Conservation (phyloP, 92 coral and sea anemone genomes). For the Umimayanthus chanpuru region DNA sequence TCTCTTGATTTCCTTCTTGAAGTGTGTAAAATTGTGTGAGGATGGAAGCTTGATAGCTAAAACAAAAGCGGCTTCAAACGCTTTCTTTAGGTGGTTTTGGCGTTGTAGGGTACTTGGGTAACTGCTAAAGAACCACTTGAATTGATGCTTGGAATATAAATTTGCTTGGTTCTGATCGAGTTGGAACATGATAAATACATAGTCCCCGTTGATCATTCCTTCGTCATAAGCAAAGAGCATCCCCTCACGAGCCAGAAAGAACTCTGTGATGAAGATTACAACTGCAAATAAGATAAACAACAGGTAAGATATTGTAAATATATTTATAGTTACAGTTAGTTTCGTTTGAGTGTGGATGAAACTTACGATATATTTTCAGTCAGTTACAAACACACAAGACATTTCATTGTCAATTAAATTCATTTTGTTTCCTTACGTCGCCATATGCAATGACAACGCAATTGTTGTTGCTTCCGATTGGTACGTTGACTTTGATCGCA, state of each 20-base stretch:
- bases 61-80: constrained; percentile 80
- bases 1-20: constrained; percentile 68
- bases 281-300: constrained; percentile 53
- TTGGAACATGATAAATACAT: constrained; percentile 82
- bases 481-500: no score
- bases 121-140: constrained; percentile 94
- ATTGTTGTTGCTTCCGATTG: no score
- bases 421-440: no score
- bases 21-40: constrained; percentile 61
- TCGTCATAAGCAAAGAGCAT: constrained; percentile 88
- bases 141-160: constrained; percentile 51
- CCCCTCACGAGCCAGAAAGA: constrained; percentile 87
- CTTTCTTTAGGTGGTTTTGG: constrained; percentile 57
- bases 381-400: no score
- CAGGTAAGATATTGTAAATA: not conserved
- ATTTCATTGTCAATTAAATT: no score
- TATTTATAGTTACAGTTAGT: not conserved
- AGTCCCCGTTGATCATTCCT: constrained; percentile 88
- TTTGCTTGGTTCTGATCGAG: constrained; percentile 72
- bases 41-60: constrained; percentile 77
- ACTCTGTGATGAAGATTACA: constrained; percentile 81
- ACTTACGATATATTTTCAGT: no score
- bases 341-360: no score
- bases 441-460: no score
- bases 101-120: constrained; percentile 58